Percentiles rank a stretch among this genome's conserved stretches.
Evolutionary conservation across 2,797 vertebrate species (phyloP).

Genomic region (Lagodon rhomboides): DNA sequence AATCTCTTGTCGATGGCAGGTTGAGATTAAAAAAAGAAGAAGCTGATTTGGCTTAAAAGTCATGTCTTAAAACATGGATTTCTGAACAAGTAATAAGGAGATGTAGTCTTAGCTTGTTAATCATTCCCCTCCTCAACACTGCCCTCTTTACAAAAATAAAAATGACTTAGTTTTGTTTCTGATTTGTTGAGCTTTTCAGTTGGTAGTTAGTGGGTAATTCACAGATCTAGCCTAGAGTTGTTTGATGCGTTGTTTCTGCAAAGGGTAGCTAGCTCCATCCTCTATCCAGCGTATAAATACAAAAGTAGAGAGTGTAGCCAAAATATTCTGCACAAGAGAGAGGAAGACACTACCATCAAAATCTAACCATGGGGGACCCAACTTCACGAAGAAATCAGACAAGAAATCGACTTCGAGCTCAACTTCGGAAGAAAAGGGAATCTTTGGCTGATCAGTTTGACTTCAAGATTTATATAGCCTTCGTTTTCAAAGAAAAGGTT

Average conservation of each 20-base stretch:
- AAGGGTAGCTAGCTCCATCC: slow-evolving; percentile 74
- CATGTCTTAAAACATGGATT: slow-evolving; percentile 83
- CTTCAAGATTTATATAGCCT: slow-evolving; percentile 99
- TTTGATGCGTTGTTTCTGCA: slow-evolving; percentile 91
- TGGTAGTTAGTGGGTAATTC: slow-evolving; percentile 81
- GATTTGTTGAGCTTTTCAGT: slow-evolving; percentile 79
- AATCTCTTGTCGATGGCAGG: slow-evolving; percentile 64
- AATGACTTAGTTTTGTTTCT: slow-evolving; percentile 85
- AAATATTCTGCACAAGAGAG: slow-evolving; percentile 68
- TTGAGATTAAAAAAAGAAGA: slow-evolving; percentile 50
- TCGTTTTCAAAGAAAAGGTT: slow-evolving; percentile 99
- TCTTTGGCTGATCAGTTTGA: slow-evolving; percentile 99
- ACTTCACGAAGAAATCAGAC: slow-evolving; percentile 99
- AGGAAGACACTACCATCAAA: slow-evolving; percentile 80
- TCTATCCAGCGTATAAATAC: slow-evolving; percentile 61
- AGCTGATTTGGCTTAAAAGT: slow-evolving; percentile 65
- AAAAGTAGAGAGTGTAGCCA: slow-evolving; percentile 68
- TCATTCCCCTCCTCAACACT: slow-evolving; percentile 76
- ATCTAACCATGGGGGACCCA: slow-evolving; percentile 98
- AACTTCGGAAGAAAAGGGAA: slow-evolving; percentile 99
- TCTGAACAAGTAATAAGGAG: slow-evolving; percentile 74
- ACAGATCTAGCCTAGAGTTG: slow-evolving; percentile 88
- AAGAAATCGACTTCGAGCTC: slow-evolving; percentile 99
- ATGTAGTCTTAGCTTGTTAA: slow-evolving; percentile 79
- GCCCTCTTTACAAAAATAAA: slow-evolving; percentile 73